A percentile compares a stretch with the other conserved stretches of the same genome.
These are phyloP conservation scores for Euphonia xanthogaster DNA, from an alignment of 2,797 vertebrate genomes.

Conservation along the genomic window DNA sequence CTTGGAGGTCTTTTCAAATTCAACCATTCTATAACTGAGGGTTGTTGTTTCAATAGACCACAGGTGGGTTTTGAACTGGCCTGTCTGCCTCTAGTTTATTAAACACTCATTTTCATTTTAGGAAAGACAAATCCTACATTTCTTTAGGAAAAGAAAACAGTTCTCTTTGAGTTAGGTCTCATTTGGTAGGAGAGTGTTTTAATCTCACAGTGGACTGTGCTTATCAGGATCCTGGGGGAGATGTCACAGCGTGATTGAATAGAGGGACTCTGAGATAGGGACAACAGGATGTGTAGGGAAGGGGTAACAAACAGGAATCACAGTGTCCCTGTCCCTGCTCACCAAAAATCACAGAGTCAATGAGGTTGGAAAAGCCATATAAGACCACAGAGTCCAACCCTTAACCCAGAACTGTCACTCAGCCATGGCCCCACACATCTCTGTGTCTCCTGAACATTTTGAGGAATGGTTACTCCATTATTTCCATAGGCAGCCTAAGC, in stretches of 20 bases:
- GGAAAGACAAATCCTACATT: background rate
- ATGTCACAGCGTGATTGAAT: accelerated
- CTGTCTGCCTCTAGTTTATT: background rate
- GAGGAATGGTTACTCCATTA: background rate
- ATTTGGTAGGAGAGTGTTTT: background rate
- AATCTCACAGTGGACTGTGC: background rate
- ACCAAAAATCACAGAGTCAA: background rate
- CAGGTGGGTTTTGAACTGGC: background rate
- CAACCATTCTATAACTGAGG: background rate
- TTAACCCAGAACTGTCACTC: background rate
- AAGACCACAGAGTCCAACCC: background rate
- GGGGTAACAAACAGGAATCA: accelerated
- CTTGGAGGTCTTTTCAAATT: background rate
- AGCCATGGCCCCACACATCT: too few relatives aligned
- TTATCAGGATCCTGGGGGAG: background rate
- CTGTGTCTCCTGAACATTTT: accelerated
- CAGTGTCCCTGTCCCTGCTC: accelerated
- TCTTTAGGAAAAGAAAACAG: background rate
- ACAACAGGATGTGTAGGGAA: background rate
- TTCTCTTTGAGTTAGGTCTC: background rate
- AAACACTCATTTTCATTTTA: background rate
- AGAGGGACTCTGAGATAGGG: background rate
- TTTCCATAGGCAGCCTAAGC: background rate
- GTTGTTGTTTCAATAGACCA: background rate
- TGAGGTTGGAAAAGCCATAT: background rate